Evolutionary conservation across 1,140 invertebrate genomes (phyloP).

Genomic region (Bradysia coprophila): DNA sequence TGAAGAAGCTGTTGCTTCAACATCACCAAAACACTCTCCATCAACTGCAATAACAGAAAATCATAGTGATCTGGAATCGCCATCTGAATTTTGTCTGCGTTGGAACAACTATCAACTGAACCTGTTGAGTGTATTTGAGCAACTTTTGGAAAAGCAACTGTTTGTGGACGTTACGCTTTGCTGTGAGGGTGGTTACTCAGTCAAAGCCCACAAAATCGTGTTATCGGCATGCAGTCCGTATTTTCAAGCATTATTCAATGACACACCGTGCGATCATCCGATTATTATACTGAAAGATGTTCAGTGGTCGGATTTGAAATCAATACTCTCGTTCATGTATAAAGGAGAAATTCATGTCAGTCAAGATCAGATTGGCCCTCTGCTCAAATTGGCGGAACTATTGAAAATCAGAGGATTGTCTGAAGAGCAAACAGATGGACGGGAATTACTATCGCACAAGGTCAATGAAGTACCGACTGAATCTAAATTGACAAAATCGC

Average conservation of each 20-base stretch:
- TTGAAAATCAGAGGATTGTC: conserved; percentile 73
- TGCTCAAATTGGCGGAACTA: conserved; percentile 72
- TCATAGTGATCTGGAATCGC: not conserved
- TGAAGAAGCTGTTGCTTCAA: no score
- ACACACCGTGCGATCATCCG: conserved; percentile 78
- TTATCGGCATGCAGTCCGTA: conserved; percentile 82
- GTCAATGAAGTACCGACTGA: no score
- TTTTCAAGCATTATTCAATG: conserved; percentile 77
- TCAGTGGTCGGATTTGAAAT: conserved; percentile 69
- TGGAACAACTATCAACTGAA: conserved; percentile 93
- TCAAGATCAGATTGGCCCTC: conserved; percentile 71
- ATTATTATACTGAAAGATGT: conserved; percentile 82
- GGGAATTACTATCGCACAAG: not conserved
- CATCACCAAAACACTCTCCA: no score
- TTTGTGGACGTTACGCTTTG: conserved; percentile 85
- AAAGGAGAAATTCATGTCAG: conserved; percentile 83
- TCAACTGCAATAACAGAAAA: not conserved
- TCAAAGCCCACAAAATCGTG: conserved; percentile 87
- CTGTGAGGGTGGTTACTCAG: conserved; percentile 66
- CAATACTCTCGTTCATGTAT: conserved; percentile 84
- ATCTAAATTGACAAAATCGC: no score
- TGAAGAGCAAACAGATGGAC: conserved; percentile 58
- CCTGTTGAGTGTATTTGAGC: conserved; percentile 78
- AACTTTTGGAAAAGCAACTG: conserved; percentile 71
- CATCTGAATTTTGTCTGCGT: conserved; percentile 56